These are phyloP conservation scores for Rhabdomys pumilio DNA, from an alignment of 2,797 vertebrate species.

Conservation along the genomic window DNA sequence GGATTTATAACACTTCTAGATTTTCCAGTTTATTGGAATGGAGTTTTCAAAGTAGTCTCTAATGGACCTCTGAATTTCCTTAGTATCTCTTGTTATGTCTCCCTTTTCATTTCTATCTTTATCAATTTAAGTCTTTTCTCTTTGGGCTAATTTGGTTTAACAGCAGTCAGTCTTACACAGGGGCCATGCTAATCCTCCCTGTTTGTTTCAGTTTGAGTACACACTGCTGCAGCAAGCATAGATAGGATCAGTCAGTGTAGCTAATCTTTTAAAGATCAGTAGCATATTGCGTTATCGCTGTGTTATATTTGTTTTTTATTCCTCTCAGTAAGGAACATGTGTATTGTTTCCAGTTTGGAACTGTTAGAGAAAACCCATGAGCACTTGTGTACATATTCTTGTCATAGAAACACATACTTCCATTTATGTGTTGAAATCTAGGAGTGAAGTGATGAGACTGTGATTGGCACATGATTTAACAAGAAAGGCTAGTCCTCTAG, in stretches of 20 bases:
- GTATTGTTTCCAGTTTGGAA: background rate
- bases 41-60: conserved; percentile 5
- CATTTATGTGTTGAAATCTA: background rate
- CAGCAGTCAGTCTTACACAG: background rate
- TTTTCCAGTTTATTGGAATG: background rate
- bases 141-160: background rate
- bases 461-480: background rate
- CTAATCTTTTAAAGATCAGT: background rate
- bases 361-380: background rate
- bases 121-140: background rate
- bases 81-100: background rate
- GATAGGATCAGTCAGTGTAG: background rate
- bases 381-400: background rate
- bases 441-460: background rate
- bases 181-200: background rate
- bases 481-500: background rate
- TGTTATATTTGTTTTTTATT: background rate
- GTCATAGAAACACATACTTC: background rate
- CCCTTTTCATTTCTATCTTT: background rate
- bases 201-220: background rate
- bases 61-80: background rate
- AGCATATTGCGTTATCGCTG: background rate
- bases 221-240: background rate
- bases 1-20: background rate
- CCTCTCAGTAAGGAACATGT: background rate